Percentiles rank a stretch among this genome's conserved stretches.
Conservation (phyloP, 2,113 vertebrate genomes). For the Protobothrops mucrosquamatus region DNA sequence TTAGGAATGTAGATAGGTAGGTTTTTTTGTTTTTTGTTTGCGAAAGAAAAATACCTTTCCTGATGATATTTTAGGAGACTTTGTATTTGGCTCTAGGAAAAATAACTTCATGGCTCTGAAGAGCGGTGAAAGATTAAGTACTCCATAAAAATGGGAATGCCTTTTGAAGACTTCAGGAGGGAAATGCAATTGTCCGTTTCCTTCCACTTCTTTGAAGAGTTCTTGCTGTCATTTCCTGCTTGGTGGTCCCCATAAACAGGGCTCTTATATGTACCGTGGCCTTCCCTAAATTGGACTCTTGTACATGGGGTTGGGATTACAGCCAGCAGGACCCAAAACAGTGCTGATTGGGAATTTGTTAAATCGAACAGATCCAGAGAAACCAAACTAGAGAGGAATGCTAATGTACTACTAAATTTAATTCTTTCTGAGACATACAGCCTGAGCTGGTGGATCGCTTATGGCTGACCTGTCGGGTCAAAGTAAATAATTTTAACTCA, state of each 20-base stretch:
- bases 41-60: conserved; percentile 2
- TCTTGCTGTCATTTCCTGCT: not conserved
- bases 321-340: not conserved
- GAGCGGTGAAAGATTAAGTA: not conserved
- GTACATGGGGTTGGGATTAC: not conserved
- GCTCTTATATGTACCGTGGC: not conserved
- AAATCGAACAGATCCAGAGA: not conserved
- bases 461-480: not conserved
- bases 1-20: conserved; percentile 32
- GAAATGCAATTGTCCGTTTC: not conserved
- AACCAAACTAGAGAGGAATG: not conserved
- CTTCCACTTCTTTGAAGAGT: not conserved
- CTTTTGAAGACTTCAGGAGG: not conserved
- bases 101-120: conserved; percentile 27
- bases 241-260: not conserved
- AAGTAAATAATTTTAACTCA: not conserved
- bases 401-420: not conserved
- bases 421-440: not conserved
- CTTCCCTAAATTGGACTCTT: not conserved
- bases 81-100: conserved; percentile 49
- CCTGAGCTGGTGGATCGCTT: not conserved
- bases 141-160: not conserved
- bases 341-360: not conserved
- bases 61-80: conserved; percentile 34
- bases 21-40: conserved; percentile 46